A percentile compares a stretch with the other conserved stretches of the same genome.
Evolutionary conservation across 1,140 invertebrate species (phyloP).

Genomic region (Eupristina koningsbergeri): DNA sequence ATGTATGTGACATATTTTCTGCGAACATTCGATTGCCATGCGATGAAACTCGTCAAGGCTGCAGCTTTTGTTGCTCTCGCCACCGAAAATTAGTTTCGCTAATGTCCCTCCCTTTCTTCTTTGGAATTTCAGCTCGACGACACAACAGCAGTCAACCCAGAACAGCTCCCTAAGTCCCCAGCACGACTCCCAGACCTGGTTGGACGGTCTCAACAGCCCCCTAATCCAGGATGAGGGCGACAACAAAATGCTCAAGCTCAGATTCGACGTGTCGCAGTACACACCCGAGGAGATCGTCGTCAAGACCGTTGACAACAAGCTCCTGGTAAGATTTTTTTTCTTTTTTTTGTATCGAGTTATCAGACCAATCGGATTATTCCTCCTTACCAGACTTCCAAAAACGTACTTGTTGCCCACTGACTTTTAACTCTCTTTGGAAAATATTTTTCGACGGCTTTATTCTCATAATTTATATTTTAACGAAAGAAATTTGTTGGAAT

Average conservation of each 20-base stretch:
- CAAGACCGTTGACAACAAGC: conserved; percentile 96
- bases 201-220: conserved; percentile 90
- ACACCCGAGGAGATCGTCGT: conserved; percentile 96
- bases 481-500: too few relatives aligned
- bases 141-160: conserved; percentile 65
- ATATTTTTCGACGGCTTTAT: too few relatives aligned
- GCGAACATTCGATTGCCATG: conserved; percentile 9
- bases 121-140: conserved; percentile 69
- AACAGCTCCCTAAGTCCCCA: conserved; percentile 71
- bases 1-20: conserved; percentile 18
- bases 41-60: neutral
- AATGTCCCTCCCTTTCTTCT: neutral
- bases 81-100: neutral
- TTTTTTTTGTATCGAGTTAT: neutral
- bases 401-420: too few relatives aligned
- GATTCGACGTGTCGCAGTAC: conserved; percentile 96
- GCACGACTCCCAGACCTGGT: conserved; percentile 76
- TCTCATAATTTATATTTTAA: too few relatives aligned
- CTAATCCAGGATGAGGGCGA: conserved; percentile 92
- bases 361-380: too few relatives aligned
- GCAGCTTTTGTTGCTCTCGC: neutral
- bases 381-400: too few relatives aligned
- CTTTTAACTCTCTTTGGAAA: too few relatives aligned
- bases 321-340: conserved; percentile 81
- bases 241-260: conserved; percentile 89